Conservation (phyloP, 2,797 vertebrate species). For the Valencia hispanica region DNA sequence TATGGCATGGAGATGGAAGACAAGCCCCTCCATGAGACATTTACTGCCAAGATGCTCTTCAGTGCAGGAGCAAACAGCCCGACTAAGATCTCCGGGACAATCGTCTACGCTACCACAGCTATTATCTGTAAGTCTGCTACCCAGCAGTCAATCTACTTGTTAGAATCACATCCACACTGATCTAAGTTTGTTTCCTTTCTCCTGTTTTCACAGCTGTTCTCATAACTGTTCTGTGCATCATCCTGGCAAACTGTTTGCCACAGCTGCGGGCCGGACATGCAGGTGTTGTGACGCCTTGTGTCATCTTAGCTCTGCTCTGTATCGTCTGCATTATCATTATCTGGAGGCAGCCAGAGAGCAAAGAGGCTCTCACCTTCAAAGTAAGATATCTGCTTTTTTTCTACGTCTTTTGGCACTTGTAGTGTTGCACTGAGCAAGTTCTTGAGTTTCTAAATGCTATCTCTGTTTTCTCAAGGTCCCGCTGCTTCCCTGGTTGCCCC, state of each 20-base stretch:
- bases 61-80: slow-evolving; percentile 78
- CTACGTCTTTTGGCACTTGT: neutral
- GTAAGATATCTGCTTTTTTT: slow-evolving; percentile 63
- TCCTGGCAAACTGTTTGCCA: slow-evolving; percentile 76
- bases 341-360: slow-evolving; percentile 92
- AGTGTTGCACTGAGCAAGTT: neutral
- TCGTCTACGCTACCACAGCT: slow-evolving; percentile 87
- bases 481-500: slow-evolving; percentile 88
- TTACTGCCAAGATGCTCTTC: slow-evolving; percentile 79
- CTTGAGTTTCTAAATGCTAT: slow-evolving; percentile 5
- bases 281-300: slow-evolving; percentile 60
- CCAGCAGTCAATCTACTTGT: neutral
- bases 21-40: slow-evolving; percentile 62
- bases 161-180: neutral
- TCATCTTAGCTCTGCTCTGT: slow-evolving; percentile 77
- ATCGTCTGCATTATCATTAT: slow-evolving; percentile 79
- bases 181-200: neutral
- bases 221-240: slow-evolving; percentile 82
- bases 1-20: slow-evolving; percentile 51
- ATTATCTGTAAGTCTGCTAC: slow-evolving; percentile 84
- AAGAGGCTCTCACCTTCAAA: slow-evolving; percentile 88
- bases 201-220: slow-evolving; percentile 75
- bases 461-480: slow-evolving; percentile 84
- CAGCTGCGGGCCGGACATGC: slow-evolving; percentile 57
- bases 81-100: slow-evolving; percentile 82